Evolutionary conservation across 2,113 vertebrate genomes (phyloP).

Genomic region (Tenrec ecaudatus): DNA sequence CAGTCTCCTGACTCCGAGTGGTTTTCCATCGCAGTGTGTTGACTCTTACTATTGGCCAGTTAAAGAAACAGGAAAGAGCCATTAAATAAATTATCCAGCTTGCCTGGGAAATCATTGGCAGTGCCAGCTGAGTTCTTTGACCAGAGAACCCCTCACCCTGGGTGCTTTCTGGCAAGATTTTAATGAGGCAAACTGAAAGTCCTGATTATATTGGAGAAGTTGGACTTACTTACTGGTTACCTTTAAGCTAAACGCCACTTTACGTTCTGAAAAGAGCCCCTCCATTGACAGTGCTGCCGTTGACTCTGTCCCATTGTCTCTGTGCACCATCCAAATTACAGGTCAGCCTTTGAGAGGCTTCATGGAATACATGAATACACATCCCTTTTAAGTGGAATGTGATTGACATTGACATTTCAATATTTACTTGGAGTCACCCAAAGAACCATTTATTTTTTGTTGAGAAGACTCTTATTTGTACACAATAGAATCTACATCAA

Average conservation of each 20-base stretch:
- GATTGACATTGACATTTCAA: not conserved
- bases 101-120: not conserved
- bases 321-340: constrained; percentile 34
- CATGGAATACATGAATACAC: not conserved
- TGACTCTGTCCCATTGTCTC: not conserved
- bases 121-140: not conserved
- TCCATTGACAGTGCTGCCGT: not conserved
- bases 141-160: not conserved
- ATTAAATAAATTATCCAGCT: constrained; percentile 13
- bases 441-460: not conserved
- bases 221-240: constrained; percentile 7
- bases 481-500: not conserved
- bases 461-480: constrained; percentile 19
- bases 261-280: not conserved
- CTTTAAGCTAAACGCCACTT: constrained; percentile 35
- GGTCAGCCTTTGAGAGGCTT: not conserved
- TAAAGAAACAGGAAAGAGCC: not conserved
- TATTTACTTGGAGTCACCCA: not conserved
- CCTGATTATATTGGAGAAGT: not conserved
- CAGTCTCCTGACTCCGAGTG: not conserved
- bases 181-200: constrained; percentile 17
- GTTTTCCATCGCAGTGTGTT: not conserved
- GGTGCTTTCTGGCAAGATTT: constrained; percentile 26
- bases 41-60: not conserved
- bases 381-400: not conserved